These are phyloP conservation scores for Chrysomallon squamiferum DNA, from an alignment of 1,140 invertebrate genomes.

Conservation along the genomic window DNA sequence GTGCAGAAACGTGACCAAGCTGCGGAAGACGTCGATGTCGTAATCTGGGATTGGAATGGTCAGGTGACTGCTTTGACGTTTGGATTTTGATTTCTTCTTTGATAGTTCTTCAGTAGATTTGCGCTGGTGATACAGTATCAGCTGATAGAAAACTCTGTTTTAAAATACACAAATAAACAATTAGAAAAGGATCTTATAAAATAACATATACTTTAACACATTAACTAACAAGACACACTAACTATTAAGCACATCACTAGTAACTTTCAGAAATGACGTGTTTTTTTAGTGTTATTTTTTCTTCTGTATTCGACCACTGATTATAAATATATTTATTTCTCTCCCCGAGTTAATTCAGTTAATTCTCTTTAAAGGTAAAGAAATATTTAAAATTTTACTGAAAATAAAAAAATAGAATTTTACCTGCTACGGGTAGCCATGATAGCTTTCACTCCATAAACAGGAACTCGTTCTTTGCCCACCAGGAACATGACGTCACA, in stretches of 20 bases:
- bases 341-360: not conserved
- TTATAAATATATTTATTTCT: not conserved
- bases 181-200: not conserved
- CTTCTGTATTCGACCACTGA: not conserved
- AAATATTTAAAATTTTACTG: not conserved
- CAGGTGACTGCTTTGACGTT: not conserved
- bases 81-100: constrained; percentile 13
- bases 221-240: too few species aligned
- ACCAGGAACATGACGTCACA: constrained; percentile 96
- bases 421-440: constrained; percentile 85
- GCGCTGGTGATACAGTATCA: constrained; percentile 15
- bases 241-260: not conserved
- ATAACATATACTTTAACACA: not conserved
- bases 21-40: constrained; percentile 19
- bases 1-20: constrained; percentile 27
- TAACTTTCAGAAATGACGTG: not conserved
- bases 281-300: not conserved
- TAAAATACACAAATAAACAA: not conserved
- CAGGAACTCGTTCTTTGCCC: constrained; percentile 89
- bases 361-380: not conserved
- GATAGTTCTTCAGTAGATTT: not conserved
- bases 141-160: constrained; percentile 31
- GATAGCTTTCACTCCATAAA: constrained; percentile 92
- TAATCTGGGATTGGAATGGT: constrained; percentile 15
- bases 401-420: constrained; percentile 12